These are phyloP conservation scores for Strix aluco DNA, from an alignment of 2,113 vertebrate genomes.

Conservation along the genomic window DNA sequence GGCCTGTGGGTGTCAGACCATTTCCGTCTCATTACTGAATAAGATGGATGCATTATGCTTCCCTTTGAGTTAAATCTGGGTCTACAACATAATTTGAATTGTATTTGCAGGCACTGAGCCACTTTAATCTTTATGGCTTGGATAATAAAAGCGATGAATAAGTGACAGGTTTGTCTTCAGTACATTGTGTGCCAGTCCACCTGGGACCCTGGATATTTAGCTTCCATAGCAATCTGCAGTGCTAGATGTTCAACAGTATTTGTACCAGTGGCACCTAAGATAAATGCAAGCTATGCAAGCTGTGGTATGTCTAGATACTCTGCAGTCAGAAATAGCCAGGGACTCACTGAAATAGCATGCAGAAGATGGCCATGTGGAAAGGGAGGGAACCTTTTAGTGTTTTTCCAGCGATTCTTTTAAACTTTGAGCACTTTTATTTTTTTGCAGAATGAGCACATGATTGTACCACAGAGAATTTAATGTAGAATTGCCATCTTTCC, in stretches of 20 bases:
- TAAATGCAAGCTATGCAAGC: background rate
- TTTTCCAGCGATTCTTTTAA: background rate
- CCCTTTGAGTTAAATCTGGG: background rate
- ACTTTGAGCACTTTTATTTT: background rate
- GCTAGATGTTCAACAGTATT: background rate
- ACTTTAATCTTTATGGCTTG: background rate
- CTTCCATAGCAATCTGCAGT: background rate
- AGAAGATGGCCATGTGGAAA: background rate
- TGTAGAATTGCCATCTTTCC: background rate
- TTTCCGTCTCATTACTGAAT: background rate
- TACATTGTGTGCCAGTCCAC: background rate
- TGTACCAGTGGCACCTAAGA: background rate
- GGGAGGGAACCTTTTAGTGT: background rate
- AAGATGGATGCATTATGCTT: background rate
- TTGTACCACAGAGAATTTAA: background rate
- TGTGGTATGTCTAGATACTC: background rate
- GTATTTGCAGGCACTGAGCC: background rate
- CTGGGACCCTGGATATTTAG: background rate
- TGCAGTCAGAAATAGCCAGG: background rate
- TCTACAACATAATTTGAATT: background rate
- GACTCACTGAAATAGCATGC: background rate
- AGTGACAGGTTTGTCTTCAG: slow-evolving; percentile 1
- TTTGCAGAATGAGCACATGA: background rate
- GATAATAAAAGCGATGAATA: background rate
- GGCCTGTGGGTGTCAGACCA: background rate